Evolutionary conservation across 2,797 vertebrate species (phyloP).

Genomic region (Scolopax rusticola): DNA sequence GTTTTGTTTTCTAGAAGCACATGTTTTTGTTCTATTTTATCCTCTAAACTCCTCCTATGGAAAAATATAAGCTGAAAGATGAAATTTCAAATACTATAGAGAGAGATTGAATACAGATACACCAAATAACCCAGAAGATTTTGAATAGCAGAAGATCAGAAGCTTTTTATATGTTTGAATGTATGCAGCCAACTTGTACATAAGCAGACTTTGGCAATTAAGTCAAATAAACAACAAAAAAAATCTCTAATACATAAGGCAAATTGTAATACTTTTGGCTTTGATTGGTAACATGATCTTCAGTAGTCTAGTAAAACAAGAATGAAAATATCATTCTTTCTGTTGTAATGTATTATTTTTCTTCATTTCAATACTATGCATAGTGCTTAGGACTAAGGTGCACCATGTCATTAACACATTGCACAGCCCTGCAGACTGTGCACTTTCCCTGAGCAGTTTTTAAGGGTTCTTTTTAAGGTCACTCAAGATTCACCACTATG

Average conservation of each 20-base stretch:
- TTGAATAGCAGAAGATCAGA: background rate
- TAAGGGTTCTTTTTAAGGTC: background rate
- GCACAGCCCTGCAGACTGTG: background rate
- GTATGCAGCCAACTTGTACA: background rate
- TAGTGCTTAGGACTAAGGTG: background rate
- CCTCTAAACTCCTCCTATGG: background rate
- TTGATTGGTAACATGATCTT: background rate
- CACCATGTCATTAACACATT: background rate
- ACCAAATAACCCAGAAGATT: background rate
- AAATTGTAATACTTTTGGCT: background rate
- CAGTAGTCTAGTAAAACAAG: background rate
- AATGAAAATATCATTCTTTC: background rate
- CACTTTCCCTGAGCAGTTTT: background rate
- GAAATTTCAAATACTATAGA: background rate
- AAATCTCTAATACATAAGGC: background rate
- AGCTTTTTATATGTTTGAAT: background rate
- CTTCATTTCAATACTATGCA: background rate
- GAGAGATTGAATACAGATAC: background rate
- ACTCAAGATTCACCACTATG: background rate
- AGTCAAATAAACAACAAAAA: background rate
- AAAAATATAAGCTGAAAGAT: background rate
- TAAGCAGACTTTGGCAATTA: background rate
- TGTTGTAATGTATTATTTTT: background rate
- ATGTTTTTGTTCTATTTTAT: background rate
- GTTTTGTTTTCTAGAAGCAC: background rate